phyloP scores from a whole-genome alignment of 2,797 vertebrate species.

The Parauchenoglanis punctatus region DNA sequence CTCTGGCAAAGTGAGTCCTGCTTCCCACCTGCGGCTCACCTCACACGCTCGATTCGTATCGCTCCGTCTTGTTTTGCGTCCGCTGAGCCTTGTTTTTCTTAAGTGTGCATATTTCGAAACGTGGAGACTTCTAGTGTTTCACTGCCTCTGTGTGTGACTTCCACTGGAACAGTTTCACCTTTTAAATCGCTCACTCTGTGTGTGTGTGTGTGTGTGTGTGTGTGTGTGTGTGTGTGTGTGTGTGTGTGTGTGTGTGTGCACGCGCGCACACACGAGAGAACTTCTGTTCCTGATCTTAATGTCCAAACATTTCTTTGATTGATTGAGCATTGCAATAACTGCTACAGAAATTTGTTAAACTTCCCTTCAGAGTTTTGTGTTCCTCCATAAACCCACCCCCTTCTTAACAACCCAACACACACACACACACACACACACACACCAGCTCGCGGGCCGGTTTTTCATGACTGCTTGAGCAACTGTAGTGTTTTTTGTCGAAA shows the following conservation, averaged over 20 bases:
- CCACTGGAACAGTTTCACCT: not conserved
- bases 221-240: not conserved
- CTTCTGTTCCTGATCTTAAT: not conserved
- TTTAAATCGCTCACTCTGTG: not conserved
- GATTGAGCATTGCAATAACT: not conserved
- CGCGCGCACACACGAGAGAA: not conserved
- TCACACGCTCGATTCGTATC: not conserved
- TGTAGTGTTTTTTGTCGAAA: conserved; percentile 65
- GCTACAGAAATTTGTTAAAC: not conserved
- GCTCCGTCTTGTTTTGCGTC: not conserved
- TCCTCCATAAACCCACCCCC: too few species aligned
- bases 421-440: too few species aligned
- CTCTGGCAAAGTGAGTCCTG: not conserved
- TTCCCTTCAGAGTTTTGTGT: not conserved
- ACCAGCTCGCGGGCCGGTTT: not conserved
- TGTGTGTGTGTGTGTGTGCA: not conserved
- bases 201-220: conserved; percentile 9
- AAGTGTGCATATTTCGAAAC: conserved; percentile 1
- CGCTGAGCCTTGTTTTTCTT: not conserved
- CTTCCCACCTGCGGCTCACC: not conserved
- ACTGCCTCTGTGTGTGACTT: not conserved
- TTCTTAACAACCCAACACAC: too few species aligned
- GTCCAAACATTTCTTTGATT: not conserved
- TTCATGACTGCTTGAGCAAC: conserved; percentile 57
- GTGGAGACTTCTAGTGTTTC: not conserved